Conservation (phyloP, 2,888 invertebrate genomes). For the Eurytoma adleriae region DNA sequence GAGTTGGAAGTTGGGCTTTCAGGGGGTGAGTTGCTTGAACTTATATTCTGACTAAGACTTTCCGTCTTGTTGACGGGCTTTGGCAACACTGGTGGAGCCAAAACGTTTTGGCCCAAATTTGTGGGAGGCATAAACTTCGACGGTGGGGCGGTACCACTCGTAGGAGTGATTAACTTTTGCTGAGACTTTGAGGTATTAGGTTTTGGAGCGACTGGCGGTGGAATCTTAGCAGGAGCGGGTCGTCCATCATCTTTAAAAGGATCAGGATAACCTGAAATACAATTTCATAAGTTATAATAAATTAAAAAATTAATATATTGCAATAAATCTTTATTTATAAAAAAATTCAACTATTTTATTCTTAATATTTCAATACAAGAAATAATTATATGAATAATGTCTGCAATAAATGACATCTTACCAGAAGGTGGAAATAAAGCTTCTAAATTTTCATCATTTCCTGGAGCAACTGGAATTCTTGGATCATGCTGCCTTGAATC, state of each 20-base stretch:
- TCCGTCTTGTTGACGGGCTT: slow-evolving; percentile 72
- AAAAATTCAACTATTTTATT: background rate
- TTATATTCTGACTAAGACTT: slow-evolving; percentile 73
- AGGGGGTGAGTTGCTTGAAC: slow-evolving; percentile 72
- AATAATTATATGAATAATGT: background rate
- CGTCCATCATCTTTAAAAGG: slow-evolving; percentile 81
- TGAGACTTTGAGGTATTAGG: slow-evolving; percentile 66
- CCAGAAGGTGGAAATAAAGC: slow-evolving; percentile 82
- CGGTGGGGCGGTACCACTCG: slow-evolving; percentile 63
- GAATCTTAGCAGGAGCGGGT: slow-evolving; percentile 69
- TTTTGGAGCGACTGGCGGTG: slow-evolving; percentile 72
- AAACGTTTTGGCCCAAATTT: slow-evolving; percentile 37
- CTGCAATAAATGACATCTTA: slow-evolving; percentile 59
- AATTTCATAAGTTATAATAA: slow-evolving; percentile 7
- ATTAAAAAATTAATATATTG: background rate
- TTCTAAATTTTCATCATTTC: slow-evolving; percentile 77
- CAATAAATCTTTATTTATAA: background rate
- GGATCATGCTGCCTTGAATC: slow-evolving; percentile 66
- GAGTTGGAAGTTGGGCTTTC: slow-evolving; percentile 72
- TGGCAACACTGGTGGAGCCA: slow-evolving; percentile 64
- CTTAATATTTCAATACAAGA: background rate
- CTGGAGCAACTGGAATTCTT: slow-evolving; percentile 57
- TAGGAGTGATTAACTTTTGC: slow-evolving; percentile 69
- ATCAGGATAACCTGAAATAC: slow-evolving; percentile 80
- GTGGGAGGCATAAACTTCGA: slow-evolving; percentile 70